Evolutionary conservation across 1,140 invertebrate genomes (phyloP).

Genomic region (Stegodyphus mimosarum): DNA sequence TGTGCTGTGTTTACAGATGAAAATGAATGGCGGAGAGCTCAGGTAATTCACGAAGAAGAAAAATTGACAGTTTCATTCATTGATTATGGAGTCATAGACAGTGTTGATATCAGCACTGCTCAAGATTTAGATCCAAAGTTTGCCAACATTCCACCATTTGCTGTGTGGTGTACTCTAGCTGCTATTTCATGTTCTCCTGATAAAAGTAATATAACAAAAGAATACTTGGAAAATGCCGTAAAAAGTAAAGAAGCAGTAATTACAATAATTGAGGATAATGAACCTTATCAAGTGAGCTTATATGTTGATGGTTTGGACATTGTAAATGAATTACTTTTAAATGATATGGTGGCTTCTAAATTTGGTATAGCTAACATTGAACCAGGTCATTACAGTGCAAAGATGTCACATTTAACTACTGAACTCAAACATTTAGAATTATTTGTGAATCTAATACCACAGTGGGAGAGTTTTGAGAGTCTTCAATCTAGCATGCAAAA

Average conservation of each 20-base stretch:
- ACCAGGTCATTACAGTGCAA: conserved; percentile 9
- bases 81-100: conserved; percentile 15
- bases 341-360: neutral
- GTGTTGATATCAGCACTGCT: neutral
- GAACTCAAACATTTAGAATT: neutral
- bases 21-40: conserved; percentile 21
- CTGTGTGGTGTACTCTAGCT: conserved; percentile 21
- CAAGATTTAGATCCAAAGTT: conserved; percentile 1
- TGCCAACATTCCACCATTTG: conserved; percentile 21
- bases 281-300: conserved; percentile 15
- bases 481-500: conserved; percentile 14
- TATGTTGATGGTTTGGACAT: conserved; percentile 9
- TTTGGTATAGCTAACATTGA: neutral
- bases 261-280: conserved; percentile 4
- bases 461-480: neutral
- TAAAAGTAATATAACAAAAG: neutral
- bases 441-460: conserved; percentile 4
- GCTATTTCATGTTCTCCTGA: conserved; percentile 10
- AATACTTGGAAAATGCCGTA: neutral
- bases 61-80: conserved; percentile 4
- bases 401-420: neutral
- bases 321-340: neutral
- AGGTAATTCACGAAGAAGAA: conserved; percentile 9
- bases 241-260: conserved; percentile 7
- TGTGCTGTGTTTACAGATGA: conserved; percentile 24